Evolutionary conservation across 2,113 vertebrate species (phyloP).

Genomic region (Neogobius melanostomus): DNA sequence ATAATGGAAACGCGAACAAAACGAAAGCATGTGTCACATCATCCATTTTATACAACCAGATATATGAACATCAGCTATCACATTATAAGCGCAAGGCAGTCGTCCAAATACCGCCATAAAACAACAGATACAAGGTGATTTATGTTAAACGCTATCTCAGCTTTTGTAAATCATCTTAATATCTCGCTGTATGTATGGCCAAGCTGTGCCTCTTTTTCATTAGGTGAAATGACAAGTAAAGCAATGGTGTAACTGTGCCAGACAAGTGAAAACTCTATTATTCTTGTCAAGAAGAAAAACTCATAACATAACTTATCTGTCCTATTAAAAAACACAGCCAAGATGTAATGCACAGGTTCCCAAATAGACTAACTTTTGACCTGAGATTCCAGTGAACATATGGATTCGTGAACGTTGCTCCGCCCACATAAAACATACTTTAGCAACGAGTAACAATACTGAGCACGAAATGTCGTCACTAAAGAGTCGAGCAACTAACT

Average conservation of each 20-base stretch:
- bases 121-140: slow-evolving; percentile 26
- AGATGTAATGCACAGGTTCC: slow-evolving; percentile 7
- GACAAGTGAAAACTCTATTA: slow-evolving; percentile 36
- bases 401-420: not conserved
- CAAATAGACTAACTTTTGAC: slow-evolving; percentile 18
- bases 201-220: slow-evolving; percentile 39
- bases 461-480: not conserved
- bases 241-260: slow-evolving; percentile 25
- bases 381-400: slow-evolving; percentile 16
- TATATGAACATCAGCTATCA: slow-evolving; percentile 29
- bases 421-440: slow-evolving; percentile 17
- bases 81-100: slow-evolving; percentile 32
- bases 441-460: not conserved
- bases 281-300: slow-evolving; percentile 14
- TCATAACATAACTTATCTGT: slow-evolving; percentile 12
- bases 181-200: slow-evolving; percentile 11
- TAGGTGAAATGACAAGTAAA: slow-evolving; percentile 44
- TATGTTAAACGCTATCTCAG: slow-evolving; percentile 16
- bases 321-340: slow-evolving; percentile 25
- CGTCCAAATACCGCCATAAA: slow-evolving; percentile 20
- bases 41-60: slow-evolving; percentile 34
- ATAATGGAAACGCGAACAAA: slow-evolving; percentile 51
- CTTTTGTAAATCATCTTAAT: slow-evolving; percentile 46
- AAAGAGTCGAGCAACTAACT: not conserved
- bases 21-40: slow-evolving; percentile 42